Percentiles rank a stretch among this genome's conserved stretches.
phyloP scores from a whole-genome alignment of 2,888 invertebrate species.

The Erebia ligea region DNA sequence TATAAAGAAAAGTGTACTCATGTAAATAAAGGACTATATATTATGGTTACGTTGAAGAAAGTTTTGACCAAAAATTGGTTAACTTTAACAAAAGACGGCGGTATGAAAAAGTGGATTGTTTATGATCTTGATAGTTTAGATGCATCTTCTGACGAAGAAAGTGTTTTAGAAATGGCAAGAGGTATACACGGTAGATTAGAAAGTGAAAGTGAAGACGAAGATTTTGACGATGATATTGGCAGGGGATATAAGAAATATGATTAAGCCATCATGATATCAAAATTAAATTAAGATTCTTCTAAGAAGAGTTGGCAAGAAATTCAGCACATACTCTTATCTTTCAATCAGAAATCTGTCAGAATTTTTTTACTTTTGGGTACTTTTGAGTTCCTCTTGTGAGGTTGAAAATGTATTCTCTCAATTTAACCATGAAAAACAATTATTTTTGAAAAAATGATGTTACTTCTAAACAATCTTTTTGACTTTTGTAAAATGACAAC shows the following conservation, averaged over 20 bases:
- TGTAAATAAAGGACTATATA: conserved; percentile 64
- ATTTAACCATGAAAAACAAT: no score
- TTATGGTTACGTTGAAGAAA: conserved; percentile 62
- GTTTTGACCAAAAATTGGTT: conserved; percentile 63
- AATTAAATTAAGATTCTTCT: no score
- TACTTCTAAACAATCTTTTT: no score
- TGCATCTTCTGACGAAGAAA: conserved; percentile 64
- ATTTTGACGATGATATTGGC: conserved; percentile 33
- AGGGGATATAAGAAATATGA: conserved; percentile 25
- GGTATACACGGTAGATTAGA: conserved; percentile 16
- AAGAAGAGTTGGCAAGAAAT: no score
- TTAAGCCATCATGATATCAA: background rate
- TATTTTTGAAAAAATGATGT: no score
- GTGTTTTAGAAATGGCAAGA: conserved; percentile 27
- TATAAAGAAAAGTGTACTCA: conserved; percentile 53
- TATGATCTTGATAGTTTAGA: conserved; percentile 67
- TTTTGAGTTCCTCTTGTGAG: no score
- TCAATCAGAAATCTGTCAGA: no score
- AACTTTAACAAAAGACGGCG: conserved; percentile 53
- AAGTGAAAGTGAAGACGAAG: conserved; percentile 22
- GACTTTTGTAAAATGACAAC: no score
- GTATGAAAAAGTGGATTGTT: conserved; percentile 62
- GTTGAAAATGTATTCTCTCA: no score
- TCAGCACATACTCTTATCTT: no score
- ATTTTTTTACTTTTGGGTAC: no score